Percentiles rank a stretch among this genome's conserved stretches.
Conservation (phyloP, 1,140 invertebrate species). For the Neuroterus valhalla region DNA sequence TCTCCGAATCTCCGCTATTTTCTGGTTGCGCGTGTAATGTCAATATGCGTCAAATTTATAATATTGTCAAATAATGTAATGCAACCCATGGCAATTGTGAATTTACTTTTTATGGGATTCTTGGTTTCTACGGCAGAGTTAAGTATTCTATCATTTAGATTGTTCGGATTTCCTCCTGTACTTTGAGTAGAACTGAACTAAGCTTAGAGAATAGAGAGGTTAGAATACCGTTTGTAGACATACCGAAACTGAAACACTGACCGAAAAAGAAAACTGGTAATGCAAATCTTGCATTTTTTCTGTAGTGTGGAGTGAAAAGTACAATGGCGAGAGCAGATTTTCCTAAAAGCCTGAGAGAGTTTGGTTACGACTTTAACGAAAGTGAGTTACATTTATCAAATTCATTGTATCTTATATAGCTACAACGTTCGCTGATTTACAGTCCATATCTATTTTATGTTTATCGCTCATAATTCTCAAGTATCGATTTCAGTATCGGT, state of each 20-base stretch:
- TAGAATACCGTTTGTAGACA: not conserved
- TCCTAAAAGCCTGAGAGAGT: constrained; percentile 62
- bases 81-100: not conserved
- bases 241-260: not conserved
- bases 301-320: not conserved
- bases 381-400: constrained; percentile 54
- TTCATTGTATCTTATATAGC: no score
- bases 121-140: not conserved
- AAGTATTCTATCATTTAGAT: not conserved
- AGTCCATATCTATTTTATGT: no score
- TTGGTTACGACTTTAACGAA: constrained; percentile 74
- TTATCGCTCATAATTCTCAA: no score
- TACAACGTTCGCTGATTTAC: no score
- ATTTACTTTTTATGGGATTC: not conserved
- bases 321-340: constrained; percentile 51
- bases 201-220: not conserved
- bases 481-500: no score
- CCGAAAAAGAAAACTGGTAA: not conserved
- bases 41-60: no score
- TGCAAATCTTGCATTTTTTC: constrained; percentile 10
- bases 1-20: no score
- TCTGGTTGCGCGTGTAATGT: no score
- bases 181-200: not conserved
- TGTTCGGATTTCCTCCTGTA: not conserved
- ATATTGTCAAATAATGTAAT: not conserved